A percentile compares a stretch with the other conserved stretches of the same genome.
Conservation (phyloP, 2,888 invertebrate species). For the Lumbricus terrestris region DNA sequence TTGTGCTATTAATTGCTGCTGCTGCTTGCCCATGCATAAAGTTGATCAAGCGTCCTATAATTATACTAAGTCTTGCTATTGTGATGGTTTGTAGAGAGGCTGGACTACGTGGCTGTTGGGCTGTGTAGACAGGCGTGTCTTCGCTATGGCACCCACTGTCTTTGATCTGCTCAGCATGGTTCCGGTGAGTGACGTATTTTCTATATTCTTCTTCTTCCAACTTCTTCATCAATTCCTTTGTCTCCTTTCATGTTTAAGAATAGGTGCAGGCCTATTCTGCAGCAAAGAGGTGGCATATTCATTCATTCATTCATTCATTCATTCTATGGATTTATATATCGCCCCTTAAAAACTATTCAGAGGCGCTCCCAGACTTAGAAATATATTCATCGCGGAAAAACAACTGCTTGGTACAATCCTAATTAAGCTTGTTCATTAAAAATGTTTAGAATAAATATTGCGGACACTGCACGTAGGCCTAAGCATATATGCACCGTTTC, state of each 20-base stretch:
- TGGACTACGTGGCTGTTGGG: slow-evolving; percentile 35
- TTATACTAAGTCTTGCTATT: not conserved
- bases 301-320: too few species aligned
- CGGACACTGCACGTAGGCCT: too few species aligned
- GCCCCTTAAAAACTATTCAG: too few species aligned
- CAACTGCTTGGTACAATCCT: too few species aligned
- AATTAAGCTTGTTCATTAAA: too few species aligned
- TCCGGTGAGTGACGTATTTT: not conserved
- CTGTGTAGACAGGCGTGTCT: slow-evolving; percentile 28
- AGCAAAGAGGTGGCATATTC: too few species aligned
- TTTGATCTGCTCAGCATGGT: slow-evolving; percentile 30
- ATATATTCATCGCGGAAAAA: too few species aligned
- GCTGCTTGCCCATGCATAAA: not conserved
- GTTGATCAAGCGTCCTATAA: not conserved
- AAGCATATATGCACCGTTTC: too few species aligned
- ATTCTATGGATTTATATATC: too few species aligned
- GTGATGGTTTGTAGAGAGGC: slow-evolving; percentile 28
- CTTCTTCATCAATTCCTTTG: not conserved
- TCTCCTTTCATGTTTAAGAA: not conserved
- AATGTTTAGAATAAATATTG: too few species aligned
- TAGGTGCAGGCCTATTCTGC: too few species aligned
- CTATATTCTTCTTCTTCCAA: not conserved
- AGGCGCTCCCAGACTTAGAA: too few species aligned
- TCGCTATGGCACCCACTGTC: slow-evolving; percentile 32
- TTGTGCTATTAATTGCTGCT: not conserved